phyloP scores from a whole-genome alignment of 2,113 vertebrate genomes.

The Sylvietta virens region DNA sequence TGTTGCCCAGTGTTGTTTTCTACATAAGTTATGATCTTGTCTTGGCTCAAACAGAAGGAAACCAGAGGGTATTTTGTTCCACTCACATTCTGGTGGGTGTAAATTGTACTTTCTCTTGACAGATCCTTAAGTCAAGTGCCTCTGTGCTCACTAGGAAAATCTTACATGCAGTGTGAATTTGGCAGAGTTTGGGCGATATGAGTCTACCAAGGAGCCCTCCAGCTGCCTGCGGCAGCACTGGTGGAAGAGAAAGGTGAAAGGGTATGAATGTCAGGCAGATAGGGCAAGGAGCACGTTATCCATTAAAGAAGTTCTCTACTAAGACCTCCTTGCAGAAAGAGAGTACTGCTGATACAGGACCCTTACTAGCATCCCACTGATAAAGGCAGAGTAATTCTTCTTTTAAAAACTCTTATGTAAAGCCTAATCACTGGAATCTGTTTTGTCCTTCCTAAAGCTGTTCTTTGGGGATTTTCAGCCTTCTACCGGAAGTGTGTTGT shows the following conservation, averaged over 20 bases:
- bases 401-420: not conserved
- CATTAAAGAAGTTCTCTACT: not conserved
- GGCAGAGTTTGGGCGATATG: not conserved
- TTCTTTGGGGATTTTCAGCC: not conserved
- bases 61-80: not conserved
- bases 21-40: not conserved
- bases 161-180: not conserved
- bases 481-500: not conserved
- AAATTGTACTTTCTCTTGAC: not conserved
- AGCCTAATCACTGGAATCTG: not conserved
- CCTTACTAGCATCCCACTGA: not conserved
- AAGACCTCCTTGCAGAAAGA: not conserved
- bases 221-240: not conserved
- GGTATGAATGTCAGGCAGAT: not conserved
- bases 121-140: not conserved
- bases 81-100: not conserved
- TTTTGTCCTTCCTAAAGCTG: not conserved
- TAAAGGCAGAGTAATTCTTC: not conserved
- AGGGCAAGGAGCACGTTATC: not conserved
- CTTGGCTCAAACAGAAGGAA: not conserved
- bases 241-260: not conserved
- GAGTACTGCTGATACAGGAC: not conserved
- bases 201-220: not conserved
- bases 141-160: not conserved
- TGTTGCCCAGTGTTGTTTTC: not conserved